A percentile compares a stretch with the other conserved stretches of the same genome.
Evolutionary conservation across 1,140 invertebrate genomes (phyloP).

Genomic region (Luehdorfia chinensis): DNA sequence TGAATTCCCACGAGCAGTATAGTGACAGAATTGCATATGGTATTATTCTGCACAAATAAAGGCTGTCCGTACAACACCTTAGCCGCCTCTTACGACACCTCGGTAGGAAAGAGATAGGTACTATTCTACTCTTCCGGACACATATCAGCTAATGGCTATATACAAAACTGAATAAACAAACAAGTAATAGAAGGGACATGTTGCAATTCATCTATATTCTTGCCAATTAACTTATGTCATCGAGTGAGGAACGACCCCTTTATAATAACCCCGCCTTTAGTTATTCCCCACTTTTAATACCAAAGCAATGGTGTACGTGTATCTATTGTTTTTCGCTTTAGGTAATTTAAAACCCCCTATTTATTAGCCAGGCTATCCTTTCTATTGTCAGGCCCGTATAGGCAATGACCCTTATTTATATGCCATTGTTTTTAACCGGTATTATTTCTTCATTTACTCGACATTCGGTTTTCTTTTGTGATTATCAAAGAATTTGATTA

Average conservation of each 20-base stretch:
- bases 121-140: too few species aligned
- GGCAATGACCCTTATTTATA: constrained; percentile 18
- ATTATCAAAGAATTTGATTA: too few species aligned
- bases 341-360: constrained; percentile 17
- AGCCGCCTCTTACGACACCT: too few species aligned
- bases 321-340: constrained; percentile 23
- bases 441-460: constrained; percentile 15
- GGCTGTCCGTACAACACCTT: too few species aligned
- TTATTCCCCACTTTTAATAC: constrained; percentile 21
- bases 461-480: background rate
- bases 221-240: constrained; percentile 32
- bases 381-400: constrained; percentile 15
- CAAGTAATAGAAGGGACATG: background rate
- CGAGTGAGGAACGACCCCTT: constrained; percentile 27
- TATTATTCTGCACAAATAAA: too few species aligned
- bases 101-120: too few species aligned
- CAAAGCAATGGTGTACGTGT: constrained; percentile 19
- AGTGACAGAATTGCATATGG: too few species aligned
- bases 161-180: constrained; percentile 10
- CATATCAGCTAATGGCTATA: too few species aligned
- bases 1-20: too few species aligned
- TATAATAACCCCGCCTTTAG: constrained; percentile 26
- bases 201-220: constrained; percentile 5
- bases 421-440: constrained; percentile 11
- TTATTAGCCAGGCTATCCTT: constrained; percentile 12